Percentiles rank a stretch among this genome's conserved stretches.
phyloP scores from a whole-genome alignment of 2,113 vertebrate genomes.

The Anoplopoma fimbria region DNA sequence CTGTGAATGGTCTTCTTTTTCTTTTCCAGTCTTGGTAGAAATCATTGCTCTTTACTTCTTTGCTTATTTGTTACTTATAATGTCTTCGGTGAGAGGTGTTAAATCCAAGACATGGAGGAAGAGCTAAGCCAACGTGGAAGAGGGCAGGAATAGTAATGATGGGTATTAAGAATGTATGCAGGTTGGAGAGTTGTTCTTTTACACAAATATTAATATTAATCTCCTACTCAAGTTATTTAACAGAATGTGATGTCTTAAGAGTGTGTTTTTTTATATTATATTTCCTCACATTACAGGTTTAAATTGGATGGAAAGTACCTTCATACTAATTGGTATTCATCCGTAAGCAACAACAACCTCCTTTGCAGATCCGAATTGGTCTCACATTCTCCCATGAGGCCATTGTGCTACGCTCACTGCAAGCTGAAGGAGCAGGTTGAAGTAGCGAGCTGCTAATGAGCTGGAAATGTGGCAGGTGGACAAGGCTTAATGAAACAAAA shows the following conservation, averaged over 20 bases:
- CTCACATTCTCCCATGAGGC: conserved; percentile 55
- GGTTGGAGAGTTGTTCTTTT: neutral
- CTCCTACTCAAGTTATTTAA: neutral
- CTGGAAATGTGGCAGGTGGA: conserved; percentile 50
- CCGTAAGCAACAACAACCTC: conserved; percentile 41
- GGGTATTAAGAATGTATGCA: conserved; percentile 27
- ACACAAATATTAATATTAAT: conserved; percentile 18
- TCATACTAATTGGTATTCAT: conserved; percentile 56
- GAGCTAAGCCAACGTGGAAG: conserved; percentile 3
- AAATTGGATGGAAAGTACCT: conserved; percentile 32
- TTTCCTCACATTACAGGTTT: neutral
- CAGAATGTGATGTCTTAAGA: neutral
- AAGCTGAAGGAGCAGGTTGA: conserved; percentile 61
- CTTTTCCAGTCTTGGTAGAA: conserved; percentile 45
- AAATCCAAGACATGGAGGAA: conserved; percentile 3
- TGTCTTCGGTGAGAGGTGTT: conserved; percentile 17
- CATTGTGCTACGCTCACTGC: conserved; percentile 40
- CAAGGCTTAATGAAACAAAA: conserved; percentile 48
- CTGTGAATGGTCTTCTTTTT: conserved; percentile 14
- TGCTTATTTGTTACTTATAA: conserved; percentile 39
- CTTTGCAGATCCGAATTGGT: conserved; percentile 22
- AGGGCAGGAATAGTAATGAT: conserved; percentile 26
- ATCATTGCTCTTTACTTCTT: conserved; percentile 18
- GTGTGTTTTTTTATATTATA: neutral
- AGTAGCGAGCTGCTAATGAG: conserved; percentile 60